Evolutionary conservation across 2,797 vertebrate genomes (phyloP).

Genomic region (Apogon hyalosoma): DNA sequence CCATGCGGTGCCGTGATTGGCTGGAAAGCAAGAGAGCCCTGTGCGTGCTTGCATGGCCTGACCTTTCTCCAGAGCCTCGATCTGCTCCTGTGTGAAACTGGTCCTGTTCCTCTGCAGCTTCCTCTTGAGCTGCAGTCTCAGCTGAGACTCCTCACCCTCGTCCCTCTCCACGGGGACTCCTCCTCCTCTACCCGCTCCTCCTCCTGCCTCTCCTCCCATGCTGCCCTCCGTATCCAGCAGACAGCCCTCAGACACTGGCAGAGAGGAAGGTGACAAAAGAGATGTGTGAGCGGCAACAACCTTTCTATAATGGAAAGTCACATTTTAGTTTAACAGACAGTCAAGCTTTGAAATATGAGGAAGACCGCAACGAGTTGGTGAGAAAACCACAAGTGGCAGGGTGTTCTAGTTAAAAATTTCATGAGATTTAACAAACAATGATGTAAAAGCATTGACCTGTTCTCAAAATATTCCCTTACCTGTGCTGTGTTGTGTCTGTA

Average conservation of each 20-base stretch:
- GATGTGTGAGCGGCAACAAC: slow-evolving; percentile 30
- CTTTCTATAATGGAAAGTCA: not conserved
- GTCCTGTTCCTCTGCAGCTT: slow-evolving; percentile 91
- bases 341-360: not conserved
- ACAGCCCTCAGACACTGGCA: slow-evolving; percentile 83
- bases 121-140: slow-evolving; percentile 90
- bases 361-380: not conserved
- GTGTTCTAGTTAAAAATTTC: not conserved
- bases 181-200: slow-evolving; percentile 61
- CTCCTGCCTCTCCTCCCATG: slow-evolving; percentile 74
- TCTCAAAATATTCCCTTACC: slow-evolving; percentile 64
- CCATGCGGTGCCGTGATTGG: slow-evolving; percentile 51
- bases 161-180: slow-evolving; percentile 79
- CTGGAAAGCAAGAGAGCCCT: slow-evolving; percentile 36
- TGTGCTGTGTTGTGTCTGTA: slow-evolving; percentile 82
- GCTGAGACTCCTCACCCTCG: slow-evolving; percentile 84
- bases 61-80: slow-evolving; percentile 92
- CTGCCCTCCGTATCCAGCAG: slow-evolving; percentile 81
- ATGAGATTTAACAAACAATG: slow-evolving; percentile 3
- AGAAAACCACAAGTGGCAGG: slow-evolving; percentile 3
- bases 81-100: slow-evolving; percentile 91
- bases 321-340: not conserved
- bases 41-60: slow-evolving; percentile 61
- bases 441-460: not conserved
- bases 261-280: slow-evolving; percentile 52